These are phyloP conservation scores for Embidobia sp. DNA, from an alignment of 2,888 invertebrate species.

Conservation along the genomic window DNA sequence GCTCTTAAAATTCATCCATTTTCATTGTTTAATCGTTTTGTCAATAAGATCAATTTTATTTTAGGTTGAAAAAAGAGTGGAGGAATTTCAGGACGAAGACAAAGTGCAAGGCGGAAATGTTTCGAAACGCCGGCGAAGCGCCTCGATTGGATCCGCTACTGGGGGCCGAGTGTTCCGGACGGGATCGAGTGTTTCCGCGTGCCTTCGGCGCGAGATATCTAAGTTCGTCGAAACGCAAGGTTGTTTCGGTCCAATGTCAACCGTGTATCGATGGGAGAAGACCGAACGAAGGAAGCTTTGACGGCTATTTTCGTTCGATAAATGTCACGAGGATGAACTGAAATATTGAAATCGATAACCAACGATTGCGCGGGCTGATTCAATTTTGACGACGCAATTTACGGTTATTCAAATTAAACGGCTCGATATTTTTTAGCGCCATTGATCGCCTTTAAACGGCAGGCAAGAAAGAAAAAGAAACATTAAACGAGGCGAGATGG, in stretches of 20 bases:
- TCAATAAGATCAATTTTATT: too few species aligned
- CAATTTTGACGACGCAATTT: too few species aligned
- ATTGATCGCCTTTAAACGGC: not conserved
- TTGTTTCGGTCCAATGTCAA: slow-evolving; percentile 63
- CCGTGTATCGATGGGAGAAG: slow-evolving; percentile 52
- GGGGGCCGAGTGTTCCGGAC: slow-evolving; percentile 28
- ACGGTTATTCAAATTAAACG: not conserved
- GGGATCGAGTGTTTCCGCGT: slow-evolving; percentile 58
- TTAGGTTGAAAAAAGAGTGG: too few species aligned
- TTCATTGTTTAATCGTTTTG: too few species aligned
- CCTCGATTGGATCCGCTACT: slow-evolving; percentile 42
- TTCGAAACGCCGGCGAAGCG: not conserved
- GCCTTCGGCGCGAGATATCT: slow-evolving; percentile 54
- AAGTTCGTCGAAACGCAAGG: slow-evolving; percentile 62
- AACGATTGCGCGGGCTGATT: too few species aligned
- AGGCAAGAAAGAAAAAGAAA: not conserved
- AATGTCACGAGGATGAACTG: slow-evolving; percentile 48
- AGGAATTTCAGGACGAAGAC: not conserved
- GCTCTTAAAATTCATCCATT: too few species aligned
- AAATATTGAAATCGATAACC: slow-evolving; percentile 40
- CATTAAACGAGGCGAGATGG: not conserved
- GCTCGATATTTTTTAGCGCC: too few species aligned
- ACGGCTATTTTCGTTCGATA: slow-evolving; percentile 50
- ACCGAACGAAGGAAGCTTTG: slow-evolving; percentile 40
- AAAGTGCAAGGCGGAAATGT: too few species aligned